phyloP scores from a whole-genome alignment of 2,888 invertebrate species.

The Lasius fuliginosus region DNA sequence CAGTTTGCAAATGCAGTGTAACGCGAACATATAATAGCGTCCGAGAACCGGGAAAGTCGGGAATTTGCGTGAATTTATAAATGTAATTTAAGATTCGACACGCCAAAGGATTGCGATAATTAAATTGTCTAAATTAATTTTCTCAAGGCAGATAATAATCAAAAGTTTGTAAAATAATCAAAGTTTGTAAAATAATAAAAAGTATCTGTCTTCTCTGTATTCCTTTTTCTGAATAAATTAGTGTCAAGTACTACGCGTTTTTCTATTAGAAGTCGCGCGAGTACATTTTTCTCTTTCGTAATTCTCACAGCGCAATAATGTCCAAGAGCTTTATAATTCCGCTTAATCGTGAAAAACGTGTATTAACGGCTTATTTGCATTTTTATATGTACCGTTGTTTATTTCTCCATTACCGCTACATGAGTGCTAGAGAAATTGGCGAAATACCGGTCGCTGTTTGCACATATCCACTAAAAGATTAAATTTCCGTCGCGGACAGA shows the following conservation, averaged over 20 bases:
- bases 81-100: slow-evolving; percentile 2
- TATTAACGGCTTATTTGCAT: slow-evolving; percentile 1
- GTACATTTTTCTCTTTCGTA: slow-evolving; percentile 13
- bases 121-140: background rate
- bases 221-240: slow-evolving; percentile 20
- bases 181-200: background rate
- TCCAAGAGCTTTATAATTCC: slow-evolving; percentile 16
- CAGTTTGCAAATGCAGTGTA: slow-evolving; percentile 11
- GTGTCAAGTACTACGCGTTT: background rate
- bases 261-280: slow-evolving; percentile 5
- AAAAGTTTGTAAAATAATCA: background rate
- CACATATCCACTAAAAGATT: background rate
- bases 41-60: background rate
- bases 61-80: slow-evolving; percentile 10
- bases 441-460: slow-evolving; percentile 10
- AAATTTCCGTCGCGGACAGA: background rate
- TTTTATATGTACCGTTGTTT: slow-evolving; percentile 23
- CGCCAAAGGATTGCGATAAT: background rate
- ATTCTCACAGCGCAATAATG: slow-evolving; percentile 29
- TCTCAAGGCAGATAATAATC: background rate
- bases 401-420: slow-evolving; percentile 10
- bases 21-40: background rate
- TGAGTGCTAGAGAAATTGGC: background rate
- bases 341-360: slow-evolving; percentile 13
- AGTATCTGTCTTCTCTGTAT: background rate